A percentile compares a stretch with the other conserved stretches of the same genome.
Conservation (phyloP, 2,888 invertebrate species). For the Diarsia rubi region DNA sequence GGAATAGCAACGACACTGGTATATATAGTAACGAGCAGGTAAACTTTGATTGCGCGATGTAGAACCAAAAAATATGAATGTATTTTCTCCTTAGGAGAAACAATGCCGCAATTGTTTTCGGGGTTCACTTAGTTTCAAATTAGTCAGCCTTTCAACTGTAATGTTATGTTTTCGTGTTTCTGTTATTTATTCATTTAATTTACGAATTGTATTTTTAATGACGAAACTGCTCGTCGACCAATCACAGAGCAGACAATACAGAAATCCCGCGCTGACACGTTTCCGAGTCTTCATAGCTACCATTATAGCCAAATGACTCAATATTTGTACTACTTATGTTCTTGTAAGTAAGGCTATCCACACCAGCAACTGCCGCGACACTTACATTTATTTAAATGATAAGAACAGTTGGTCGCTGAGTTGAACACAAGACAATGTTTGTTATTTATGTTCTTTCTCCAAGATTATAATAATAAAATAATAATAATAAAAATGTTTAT, state of each 20-base stretch:
- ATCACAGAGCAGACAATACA: constrained; percentile 16
- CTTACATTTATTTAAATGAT: too few relatives aligned
- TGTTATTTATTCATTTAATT: not conserved
- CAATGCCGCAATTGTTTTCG: too few relatives aligned
- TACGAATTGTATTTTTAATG: not conserved
- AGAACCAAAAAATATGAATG: constrained; percentile 1
- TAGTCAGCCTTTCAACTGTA: not conserved
- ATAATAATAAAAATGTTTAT: too few relatives aligned
- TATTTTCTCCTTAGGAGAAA: not conserved
- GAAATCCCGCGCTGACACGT: constrained; percentile 49
- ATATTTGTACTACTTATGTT: not conserved
- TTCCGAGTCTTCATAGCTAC: not conserved
- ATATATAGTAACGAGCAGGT: not conserved
- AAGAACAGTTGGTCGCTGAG: too few relatives aligned
- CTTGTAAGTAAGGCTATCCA: not conserved
- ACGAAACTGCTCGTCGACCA: not conserved
- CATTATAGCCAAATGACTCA: not conserved
- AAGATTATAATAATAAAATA: too few relatives aligned
- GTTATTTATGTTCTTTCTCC: too few relatives aligned
- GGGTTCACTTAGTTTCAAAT: not conserved
- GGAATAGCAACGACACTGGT: too few relatives aligned
- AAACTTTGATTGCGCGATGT: constrained; percentile 15
- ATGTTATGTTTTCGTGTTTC: not conserved
- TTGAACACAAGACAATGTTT: too few relatives aligned
- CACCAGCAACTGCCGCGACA: not conserved